Evolutionary conservation across 2,797 vertebrate genomes (phyloP).

Genomic region (Aplochiton taeniatus): DNA sequence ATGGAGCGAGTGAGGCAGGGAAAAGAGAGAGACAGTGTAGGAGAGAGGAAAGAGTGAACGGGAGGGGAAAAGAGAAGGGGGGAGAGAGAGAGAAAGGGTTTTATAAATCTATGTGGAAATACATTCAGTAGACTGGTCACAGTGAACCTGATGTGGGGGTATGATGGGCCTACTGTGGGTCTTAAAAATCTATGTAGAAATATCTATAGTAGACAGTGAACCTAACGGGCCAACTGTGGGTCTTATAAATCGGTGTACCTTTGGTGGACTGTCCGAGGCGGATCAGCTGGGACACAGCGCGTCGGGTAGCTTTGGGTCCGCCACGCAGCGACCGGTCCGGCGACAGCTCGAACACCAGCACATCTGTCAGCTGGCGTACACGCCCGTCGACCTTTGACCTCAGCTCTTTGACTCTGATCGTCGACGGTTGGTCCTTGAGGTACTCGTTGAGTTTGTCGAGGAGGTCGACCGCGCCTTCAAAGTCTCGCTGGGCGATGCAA

Average conservation of each 20-base stretch:
- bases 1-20: too few relatives aligned
- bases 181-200: too few relatives aligned
- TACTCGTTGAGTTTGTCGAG: conserved; percentile 92
- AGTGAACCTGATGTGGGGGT: too few relatives aligned
- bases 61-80: too few relatives aligned
- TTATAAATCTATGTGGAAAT: too few relatives aligned
- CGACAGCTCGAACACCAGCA: conserved; percentile 94
- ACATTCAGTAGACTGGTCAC: too few relatives aligned
- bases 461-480: conserved; percentile 95
- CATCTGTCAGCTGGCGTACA: conserved; percentile 90
- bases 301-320: conserved; percentile 89
- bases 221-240: too few relatives aligned
- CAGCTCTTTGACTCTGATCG: conserved; percentile 85
- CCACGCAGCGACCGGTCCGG: conserved; percentile 91
- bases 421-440: conserved; percentile 84
- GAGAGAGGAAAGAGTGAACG: too few relatives aligned
- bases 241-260: not conserved
- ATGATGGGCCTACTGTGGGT: too few relatives aligned
- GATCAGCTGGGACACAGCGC: conserved; percentile 94
- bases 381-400: conserved; percentile 87
- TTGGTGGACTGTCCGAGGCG: conserved; percentile 96
- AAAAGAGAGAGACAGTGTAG: too few relatives aligned
- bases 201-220: too few relatives aligned
- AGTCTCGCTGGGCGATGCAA: conserved; percentile 97
- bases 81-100: too few relatives aligned